Conservation (phyloP, 2,888 invertebrate species). For the Torymus texanus region DNA sequence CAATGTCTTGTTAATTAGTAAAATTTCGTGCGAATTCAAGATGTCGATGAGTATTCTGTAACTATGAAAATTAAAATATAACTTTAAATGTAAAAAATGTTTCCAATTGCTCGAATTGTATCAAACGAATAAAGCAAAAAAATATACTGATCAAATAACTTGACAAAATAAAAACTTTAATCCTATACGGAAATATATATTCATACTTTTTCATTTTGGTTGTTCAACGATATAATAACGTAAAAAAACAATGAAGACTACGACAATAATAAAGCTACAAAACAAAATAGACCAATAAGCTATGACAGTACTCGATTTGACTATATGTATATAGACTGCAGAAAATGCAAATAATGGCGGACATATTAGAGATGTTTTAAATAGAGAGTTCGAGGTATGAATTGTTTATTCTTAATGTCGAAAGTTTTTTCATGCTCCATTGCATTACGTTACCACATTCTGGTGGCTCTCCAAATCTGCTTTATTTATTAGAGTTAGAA, state of each 20-base stretch:
- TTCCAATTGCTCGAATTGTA: conserved; percentile 39
- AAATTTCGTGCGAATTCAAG: conserved; percentile 14
- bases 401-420: conserved; percentile 47
- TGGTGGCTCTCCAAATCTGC: conserved; percentile 73
- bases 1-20: too few species aligned
- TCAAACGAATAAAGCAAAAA: conserved; percentile 50
- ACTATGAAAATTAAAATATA: conserved; percentile 20
- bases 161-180: conserved; percentile 44
- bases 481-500: conserved; percentile 55
- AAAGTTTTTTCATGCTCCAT: conserved; percentile 72
- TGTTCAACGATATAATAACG: conserved; percentile 28
- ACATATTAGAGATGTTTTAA: conserved; percentile 48
- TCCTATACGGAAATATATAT: conserved; percentile 26
- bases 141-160: conserved; percentile 44
- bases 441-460: conserved; percentile 72
- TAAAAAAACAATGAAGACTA: conserved; percentile 61
- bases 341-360: conserved; percentile 54
- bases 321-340: conserved; percentile 58
- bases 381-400: conserved; percentile 46
- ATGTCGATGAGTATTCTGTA: conserved; percentile 14
- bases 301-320: conserved; percentile 64
- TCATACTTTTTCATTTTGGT: conserved; percentile 20
- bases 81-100: conserved; percentile 27
- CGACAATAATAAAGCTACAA: conserved; percentile 65
- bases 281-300: conserved; percentile 64